Base-by-base conservation (phyloP, 2,797 vertebrate genomes). In the Diceros bicornis region DNA sequence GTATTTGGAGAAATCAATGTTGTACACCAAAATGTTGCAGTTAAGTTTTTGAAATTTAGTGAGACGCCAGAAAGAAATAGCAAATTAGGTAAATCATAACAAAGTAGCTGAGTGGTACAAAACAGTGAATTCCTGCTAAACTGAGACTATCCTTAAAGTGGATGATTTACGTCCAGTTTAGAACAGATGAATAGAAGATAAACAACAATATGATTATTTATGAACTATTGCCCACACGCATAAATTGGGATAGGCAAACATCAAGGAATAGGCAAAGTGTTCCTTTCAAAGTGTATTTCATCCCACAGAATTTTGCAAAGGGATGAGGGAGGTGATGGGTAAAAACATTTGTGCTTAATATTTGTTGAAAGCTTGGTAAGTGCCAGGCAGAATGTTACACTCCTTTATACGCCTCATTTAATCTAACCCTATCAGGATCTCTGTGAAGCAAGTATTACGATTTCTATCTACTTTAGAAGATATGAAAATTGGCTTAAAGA, bases 391-490 rank as follows among this genome's bases (percentile, higher is more conserved):
- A 79, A 89, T 79, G 87, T 9, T 91, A 79, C 83, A 88, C 93
- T 84, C 7, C 50, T 89, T 87, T n/a, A 47, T 7, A 87, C 27
- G 64, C 37, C 75, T 93, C 87, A 96, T 93, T 97, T 93, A 84
- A 75, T 93, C 25, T 69, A 93, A 92, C 82, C 44, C 21, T 69
- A 74, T 86, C 61, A 90, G 44, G 4, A 7, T 72, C 69, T 78
- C 81, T 91, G 21, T 86, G 57, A 93, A 86, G 7, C 50, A n/a
- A 86, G 21, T 27, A 77, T 20, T 81, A 29, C 29, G 20, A 77
- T 93, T 96, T 97, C 72, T 78, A 91, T 61, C 66, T 62, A 62
- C 32, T 85, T 96, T 96, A 87, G 41, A 78, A 85, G 27, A 83
- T 61, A 83, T 25, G 14, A 83, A 95, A 91, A 75, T 84, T 96